These are phyloP conservation scores for Orchesella cincta DNA, from an alignment of 1,140 invertebrate genomes.

Conservation along the genomic window DNA sequence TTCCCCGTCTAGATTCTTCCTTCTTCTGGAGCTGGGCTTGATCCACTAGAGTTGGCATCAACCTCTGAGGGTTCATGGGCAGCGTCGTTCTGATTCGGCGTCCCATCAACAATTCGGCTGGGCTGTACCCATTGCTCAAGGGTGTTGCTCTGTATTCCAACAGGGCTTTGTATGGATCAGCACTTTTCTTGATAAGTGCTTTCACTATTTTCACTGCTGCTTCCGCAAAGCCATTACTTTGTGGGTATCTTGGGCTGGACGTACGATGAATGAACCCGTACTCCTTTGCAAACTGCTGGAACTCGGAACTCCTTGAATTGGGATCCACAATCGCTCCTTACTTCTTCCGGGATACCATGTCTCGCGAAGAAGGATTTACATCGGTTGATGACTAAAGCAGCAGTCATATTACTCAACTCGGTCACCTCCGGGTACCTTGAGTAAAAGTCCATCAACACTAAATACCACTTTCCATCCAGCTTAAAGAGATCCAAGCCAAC, in stretches of 20 bases:
- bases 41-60: not conserved
- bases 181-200: constrained; percentile 11
- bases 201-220: constrained; percentile 47
- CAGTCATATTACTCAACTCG: not conserved
- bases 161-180: not conserved
- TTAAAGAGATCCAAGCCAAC: constrained; percentile 54
- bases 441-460: constrained; percentile 27
- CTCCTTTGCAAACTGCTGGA: constrained; percentile 54
- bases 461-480: constrained; percentile 32
- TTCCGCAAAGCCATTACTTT: constrained; percentile 58
- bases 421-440: constrained; percentile 25
- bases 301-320: constrained; percentile 56
- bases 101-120: constrained; percentile 29
- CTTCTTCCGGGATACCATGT: constrained; percentile 55
- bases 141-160: constrained; percentile 32
- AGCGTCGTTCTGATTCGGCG: constrained; percentile 2
- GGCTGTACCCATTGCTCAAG: constrained; percentile 21
- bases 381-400: not conserved
- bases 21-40: not conserved
- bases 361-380: constrained; percentile 53
- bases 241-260: constrained; percentile 55
- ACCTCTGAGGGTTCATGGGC: not conserved
- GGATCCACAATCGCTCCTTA: constrained; percentile 57
- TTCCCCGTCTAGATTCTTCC: constrained; percentile 40
- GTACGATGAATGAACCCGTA: constrained; percentile 55